These are phyloP conservation scores for Chironomus tepperi DNA, from an alignment of 1,140 invertebrate genomes.

Conservation along the genomic window DNA sequence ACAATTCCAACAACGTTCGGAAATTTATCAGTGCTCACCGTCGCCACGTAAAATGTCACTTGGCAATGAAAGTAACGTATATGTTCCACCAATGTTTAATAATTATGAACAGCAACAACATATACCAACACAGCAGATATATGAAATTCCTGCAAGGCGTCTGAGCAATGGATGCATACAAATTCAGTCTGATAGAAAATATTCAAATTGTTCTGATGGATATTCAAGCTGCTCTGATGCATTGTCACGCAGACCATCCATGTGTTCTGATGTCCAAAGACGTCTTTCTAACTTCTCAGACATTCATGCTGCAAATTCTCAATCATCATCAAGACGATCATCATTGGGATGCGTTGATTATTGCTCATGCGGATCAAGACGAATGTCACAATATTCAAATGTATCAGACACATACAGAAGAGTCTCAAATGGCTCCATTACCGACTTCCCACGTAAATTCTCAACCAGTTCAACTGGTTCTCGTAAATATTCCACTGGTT, in stretches of 20 bases:
- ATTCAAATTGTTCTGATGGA: constrained; percentile 28
- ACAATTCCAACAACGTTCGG: neutral
- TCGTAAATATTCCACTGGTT: constrained; percentile 16
- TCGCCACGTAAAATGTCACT: constrained; percentile 9
- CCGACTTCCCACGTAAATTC: constrained; percentile 29
- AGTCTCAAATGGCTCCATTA: constrained; percentile 37
- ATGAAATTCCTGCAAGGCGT: constrained; percentile 30
- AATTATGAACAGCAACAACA: constrained; percentile 29
- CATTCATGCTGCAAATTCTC: constrained; percentile 27
- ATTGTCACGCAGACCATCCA: constrained; percentile 34
- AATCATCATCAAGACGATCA: constrained; percentile 35
- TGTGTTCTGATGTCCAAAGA: constrained; percentile 34
- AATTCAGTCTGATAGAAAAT: constrained; percentile 20
- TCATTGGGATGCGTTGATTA: constrained; percentile 31
- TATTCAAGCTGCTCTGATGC: constrained; percentile 28
- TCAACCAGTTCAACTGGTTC: constrained; percentile 34
- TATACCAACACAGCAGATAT: neutral
- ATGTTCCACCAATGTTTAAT: neutral
- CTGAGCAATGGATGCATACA: constrained; percentile 36
- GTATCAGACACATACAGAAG: constrained; percentile 33
- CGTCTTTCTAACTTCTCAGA: constrained; percentile 39
- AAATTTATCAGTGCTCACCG: neutral
- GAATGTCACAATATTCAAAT: constrained; percentile 32
- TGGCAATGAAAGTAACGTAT: constrained; percentile 3
- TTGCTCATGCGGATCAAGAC: constrained; percentile 31